phyloP scores from a whole-genome alignment of 2,113 vertebrate genomes.

The Phylloscopus trochilus region DNA sequence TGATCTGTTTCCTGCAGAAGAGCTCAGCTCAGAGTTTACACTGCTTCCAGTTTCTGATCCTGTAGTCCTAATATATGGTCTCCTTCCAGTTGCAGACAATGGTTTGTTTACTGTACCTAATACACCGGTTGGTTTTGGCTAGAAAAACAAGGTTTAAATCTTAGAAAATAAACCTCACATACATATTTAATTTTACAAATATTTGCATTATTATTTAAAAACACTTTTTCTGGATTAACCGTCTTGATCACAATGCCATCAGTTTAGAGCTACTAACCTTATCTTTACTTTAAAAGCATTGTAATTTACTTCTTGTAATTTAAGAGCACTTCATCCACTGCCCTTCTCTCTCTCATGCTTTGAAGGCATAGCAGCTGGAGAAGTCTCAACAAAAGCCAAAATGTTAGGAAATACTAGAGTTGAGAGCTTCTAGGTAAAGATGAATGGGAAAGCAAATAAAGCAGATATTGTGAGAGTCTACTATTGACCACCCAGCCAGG shows the following conservation, averaged over 20 bases:
- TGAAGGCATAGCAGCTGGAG: background rate
- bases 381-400: background rate
- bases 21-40: slow-evolving; percentile 85
- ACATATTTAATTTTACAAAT: background rate
- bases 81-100: slow-evolving; percentile 89
- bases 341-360: background rate
- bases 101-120: slow-evolving; percentile 94
- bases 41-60: slow-evolving; percentile 84
- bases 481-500: background rate
- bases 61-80: slow-evolving; percentile 85
- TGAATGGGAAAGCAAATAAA: background rate
- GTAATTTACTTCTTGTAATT: background rate
- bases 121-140: slow-evolving; percentile 92
- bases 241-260: background rate
- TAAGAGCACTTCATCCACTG: background rate
- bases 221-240: background rate
- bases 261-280: background rate
- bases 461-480: background rate
- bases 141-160: slow-evolving; percentile 23
- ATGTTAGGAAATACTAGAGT: background rate
- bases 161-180: background rate
- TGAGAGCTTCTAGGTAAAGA: background rate
- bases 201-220: background rate
- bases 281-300: background rate
- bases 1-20: slow-evolving; percentile 84